phyloP scores from a whole-genome alignment of 2,888 invertebrate species.

The Sarcophaga rosellei region DNA sequence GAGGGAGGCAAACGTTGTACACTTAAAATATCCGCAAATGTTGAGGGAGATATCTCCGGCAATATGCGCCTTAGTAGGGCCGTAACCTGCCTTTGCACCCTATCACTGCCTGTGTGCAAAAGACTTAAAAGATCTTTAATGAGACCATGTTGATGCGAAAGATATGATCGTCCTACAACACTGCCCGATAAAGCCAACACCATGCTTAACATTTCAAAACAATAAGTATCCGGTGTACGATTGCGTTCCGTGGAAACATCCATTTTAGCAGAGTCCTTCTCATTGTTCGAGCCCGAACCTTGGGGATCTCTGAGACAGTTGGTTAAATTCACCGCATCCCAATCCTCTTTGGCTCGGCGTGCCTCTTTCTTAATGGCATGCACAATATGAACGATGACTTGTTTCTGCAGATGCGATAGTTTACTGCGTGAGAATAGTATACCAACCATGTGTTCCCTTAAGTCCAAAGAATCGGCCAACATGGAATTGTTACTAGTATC shows the following conservation, averaged over 20 bases:
- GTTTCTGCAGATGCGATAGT: constrained; percentile 95
- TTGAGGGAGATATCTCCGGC: constrained; percentile 93
- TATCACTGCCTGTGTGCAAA: constrained; percentile 95
- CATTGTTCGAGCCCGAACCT: constrained; percentile 64
- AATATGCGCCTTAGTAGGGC: constrained; percentile 92
- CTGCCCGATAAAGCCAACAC: constrained; percentile 96
- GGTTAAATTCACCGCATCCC: constrained; percentile 86
- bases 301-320: constrained; percentile 73
- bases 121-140: constrained; percentile 92
- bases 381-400: constrained; percentile 94
- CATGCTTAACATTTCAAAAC: constrained; percentile 98
- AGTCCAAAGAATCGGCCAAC: constrained; percentile 84
- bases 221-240: constrained; percentile 90
- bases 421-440: constrained; percentile 97
- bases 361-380: constrained; percentile 96
- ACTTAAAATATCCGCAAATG: constrained; percentile 89
- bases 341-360: constrained; percentile 92
- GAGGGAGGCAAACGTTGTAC: constrained; percentile 87
- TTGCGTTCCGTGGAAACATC: constrained; percentile 77
- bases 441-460: constrained; percentile 97
- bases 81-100: constrained; percentile 95
- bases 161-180: constrained; percentile 92
- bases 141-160: constrained; percentile 93
- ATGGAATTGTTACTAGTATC: constrained; percentile 77
- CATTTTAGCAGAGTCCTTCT: constrained; percentile 72